Conservation (phyloP, 2,113 vertebrate species). For the Petromus typicus region DNA sequence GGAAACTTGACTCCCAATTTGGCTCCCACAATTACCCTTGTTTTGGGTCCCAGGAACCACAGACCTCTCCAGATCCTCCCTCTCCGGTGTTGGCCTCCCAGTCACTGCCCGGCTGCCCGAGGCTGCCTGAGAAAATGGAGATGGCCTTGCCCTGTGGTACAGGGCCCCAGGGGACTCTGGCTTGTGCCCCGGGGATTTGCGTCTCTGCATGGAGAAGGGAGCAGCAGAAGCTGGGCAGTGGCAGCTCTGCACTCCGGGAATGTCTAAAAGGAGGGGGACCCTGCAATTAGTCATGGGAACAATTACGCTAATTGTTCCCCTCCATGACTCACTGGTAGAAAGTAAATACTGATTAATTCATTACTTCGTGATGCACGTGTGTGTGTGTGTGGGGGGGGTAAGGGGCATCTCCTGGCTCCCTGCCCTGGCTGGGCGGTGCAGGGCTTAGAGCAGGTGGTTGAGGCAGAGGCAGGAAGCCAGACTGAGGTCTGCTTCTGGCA, state of each 20-base stretch:
- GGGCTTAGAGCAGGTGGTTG: conserved; percentile 58
- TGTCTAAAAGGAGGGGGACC: conserved; percentile 71
- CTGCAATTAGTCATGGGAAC: conserved; percentile 78
- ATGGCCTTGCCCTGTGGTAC: not conserved
- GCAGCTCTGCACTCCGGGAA: conserved; percentile 58
- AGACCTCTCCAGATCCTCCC: not conserved
- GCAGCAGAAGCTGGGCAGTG: not conserved
- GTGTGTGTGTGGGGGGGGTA: conserved; percentile 30
- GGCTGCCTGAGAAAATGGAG: not conserved
- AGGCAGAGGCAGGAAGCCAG: conserved; percentile 36
- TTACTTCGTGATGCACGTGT: conserved; percentile 67
- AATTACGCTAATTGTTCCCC: conserved; percentile 82
- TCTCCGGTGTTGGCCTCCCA: not conserved
- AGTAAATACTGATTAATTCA: conserved; percentile 86
- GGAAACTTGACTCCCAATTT: not conserved
- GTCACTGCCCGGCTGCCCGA: not conserved
- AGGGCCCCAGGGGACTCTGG: not conserved
- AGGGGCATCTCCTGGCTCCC: conserved; percentile 57
- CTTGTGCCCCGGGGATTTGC: not conserved
- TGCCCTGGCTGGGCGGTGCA: conserved; percentile 50
- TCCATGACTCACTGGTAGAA: conserved; percentile 80
- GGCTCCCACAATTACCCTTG: not conserved
- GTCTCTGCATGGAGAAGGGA: not conserved
- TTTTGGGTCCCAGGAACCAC: not conserved
- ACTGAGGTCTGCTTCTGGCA: not conserved